Base-by-base conservation (phyloP, 2,888 invertebrate species). In the Phortica okadai region DNA sequence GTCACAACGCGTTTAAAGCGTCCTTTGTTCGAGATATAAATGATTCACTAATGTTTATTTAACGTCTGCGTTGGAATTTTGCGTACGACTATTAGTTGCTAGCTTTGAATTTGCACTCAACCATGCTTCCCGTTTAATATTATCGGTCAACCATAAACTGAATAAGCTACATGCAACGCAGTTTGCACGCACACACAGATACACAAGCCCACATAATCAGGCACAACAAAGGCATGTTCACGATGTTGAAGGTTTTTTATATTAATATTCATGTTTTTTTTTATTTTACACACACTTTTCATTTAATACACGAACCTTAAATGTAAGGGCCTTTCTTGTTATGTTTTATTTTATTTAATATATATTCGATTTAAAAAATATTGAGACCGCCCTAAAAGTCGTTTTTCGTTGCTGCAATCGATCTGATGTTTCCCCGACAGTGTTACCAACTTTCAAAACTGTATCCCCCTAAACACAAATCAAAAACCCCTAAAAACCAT, bases 111-210 rank as follows among this genome's bases (percentile, higher is more conserved):
- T 54, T 72, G 54, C 70, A 72, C 10, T 41, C 70, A 70, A 16
- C 50, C 67, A 44, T 67, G 67, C 14, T 67, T 67, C 67, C 54
- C 70, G 25, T 72, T 54, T 56, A 56, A 54, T 56, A 56, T 54
- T 56, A 41, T 33, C 70, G 56, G 14, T 56, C 33, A 72, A 72
- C 25, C 70, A 72, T 72, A 72, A 72, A 67, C 10, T 54, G 54
- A 25, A 69, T 21, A 25, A 56, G 33, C 10, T 33, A 72, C 44
- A 56, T 44, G 44, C 70, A 72, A 56, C 44, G 21, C 70, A 72
- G n/a, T 33, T 11, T 6, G 16, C 54, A 70, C 69, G 21, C 44
- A 10, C 50, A 21, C 69, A 56, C 70, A 54, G 5, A 56, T 10
- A 69, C 45, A 50, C 25, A 10, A 16, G 21, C 25, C 16, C 69